phyloP scores from a whole-genome alignment of 2,888 invertebrate genomes.

The Lottia gigantea region DNA sequence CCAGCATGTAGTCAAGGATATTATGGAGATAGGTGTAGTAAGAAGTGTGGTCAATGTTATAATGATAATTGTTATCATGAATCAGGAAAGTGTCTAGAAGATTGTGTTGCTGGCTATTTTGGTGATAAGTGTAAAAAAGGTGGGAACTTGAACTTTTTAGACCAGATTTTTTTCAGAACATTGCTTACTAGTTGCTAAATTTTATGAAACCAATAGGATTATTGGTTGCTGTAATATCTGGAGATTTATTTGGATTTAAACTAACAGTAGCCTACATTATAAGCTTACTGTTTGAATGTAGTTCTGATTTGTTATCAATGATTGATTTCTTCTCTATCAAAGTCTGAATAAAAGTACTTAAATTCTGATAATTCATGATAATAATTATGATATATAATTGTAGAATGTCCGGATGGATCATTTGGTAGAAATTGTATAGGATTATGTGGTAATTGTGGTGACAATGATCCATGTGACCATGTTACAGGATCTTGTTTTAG shows the following conservation, averaged over 20 bases:
- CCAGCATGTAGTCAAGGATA: slow-evolving; percentile 36
- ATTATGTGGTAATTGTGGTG: slow-evolving; percentile 46
- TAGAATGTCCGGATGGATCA: slow-evolving; percentile 38
- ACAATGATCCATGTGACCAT: slow-evolving; percentile 29
- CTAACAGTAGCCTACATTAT: too few species aligned
- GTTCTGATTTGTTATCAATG: too few species aligned
- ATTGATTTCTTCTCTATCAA: too few species aligned
- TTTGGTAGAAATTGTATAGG: slow-evolving; percentile 45
- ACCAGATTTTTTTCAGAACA: too few species aligned
- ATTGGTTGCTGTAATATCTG: too few species aligned
- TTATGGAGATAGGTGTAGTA: slow-evolving; percentile 38
- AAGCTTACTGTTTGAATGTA: too few species aligned
- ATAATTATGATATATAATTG: background rate
- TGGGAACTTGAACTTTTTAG: slow-evolving; percentile 23
- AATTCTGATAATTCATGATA: too few species aligned
- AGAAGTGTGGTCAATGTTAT: slow-evolving; percentile 40
- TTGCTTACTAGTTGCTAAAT: too few species aligned
- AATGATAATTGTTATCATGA: slow-evolving; percentile 39
- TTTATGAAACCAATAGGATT: too few species aligned
- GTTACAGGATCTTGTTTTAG: slow-evolving; percentile 29
- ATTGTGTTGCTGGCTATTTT: slow-evolving; percentile 43
- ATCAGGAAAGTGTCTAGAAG: slow-evolving; percentile 42
- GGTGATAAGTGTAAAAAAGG: slow-evolving; percentile 39
- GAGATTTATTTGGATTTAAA: too few species aligned
- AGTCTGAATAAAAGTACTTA: too few species aligned